phyloP scores from a whole-genome alignment of 2,888 invertebrate genomes.

The Marronus borbonicus region DNA sequence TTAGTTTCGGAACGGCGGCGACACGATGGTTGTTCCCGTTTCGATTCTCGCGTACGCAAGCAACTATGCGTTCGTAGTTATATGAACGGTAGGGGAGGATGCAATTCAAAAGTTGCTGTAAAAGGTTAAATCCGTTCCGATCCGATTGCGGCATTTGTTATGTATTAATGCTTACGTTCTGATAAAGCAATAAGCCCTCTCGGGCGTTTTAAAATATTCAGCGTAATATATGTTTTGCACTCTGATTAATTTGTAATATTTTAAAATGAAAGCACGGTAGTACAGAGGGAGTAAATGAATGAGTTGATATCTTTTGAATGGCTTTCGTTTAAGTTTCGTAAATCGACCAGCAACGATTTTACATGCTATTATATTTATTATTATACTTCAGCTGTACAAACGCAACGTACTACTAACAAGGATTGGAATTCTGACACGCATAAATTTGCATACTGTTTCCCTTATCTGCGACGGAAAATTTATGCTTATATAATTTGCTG shows the following conservation, averaged over 20 bases:
- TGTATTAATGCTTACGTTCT: constrained; percentile 26
- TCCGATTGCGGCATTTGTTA: constrained; percentile 19
- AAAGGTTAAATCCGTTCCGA: constrained; percentile 44
- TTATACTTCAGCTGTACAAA: not conserved
- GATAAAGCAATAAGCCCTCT: constrained; percentile 8
- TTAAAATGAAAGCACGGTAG: not conserved
- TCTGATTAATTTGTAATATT: constrained; percentile 6
- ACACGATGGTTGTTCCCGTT: not conserved
- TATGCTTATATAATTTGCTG: constrained; percentile 36
- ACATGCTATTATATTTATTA: not conserved
- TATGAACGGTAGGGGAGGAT: not conserved
- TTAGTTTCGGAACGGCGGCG: constrained; percentile 22
- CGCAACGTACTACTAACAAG: constrained; percentile 23
- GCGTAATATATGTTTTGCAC: not conserved
- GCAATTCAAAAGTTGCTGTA: constrained; percentile 25
- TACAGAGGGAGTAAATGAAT: too few relatives aligned
- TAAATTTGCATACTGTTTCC: constrained; percentile 39
- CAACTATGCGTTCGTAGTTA: too few relatives aligned
- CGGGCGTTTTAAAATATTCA: not conserved
- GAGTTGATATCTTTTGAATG: too few relatives aligned
- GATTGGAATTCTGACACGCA: constrained; percentile 21
- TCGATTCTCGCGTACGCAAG: constrained; percentile 27
- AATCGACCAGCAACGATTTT: too few relatives aligned
- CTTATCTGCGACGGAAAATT: constrained; percentile 36
- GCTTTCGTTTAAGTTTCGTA: not conserved